These are phyloP conservation scores for Carollia perspicillata DNA, from an alignment of 2,113 vertebrate genomes.

Conservation along the genomic window DNA sequence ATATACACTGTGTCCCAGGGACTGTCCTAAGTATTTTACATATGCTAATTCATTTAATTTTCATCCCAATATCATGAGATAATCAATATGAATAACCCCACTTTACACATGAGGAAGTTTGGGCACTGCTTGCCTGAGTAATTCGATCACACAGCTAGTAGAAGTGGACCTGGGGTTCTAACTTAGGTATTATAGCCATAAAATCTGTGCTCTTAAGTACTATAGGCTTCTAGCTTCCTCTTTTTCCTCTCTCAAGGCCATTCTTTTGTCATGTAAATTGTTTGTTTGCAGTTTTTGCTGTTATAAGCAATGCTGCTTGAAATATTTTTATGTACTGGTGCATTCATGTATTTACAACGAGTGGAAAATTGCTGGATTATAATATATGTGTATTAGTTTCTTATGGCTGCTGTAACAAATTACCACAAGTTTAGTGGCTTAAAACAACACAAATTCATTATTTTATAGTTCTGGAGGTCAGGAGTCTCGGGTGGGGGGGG, in stretches of 20 bases:
- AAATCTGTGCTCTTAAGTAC: neutral
- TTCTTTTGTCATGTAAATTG: neutral
- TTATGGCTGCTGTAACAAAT: neutral
- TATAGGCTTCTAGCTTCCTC: neutral
- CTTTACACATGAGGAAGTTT: neutral
- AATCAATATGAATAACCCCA: neutral
- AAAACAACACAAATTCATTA: neutral
- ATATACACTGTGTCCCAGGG: neutral
- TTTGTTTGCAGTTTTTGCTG: neutral
- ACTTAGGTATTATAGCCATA: neutral
- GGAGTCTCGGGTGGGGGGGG: neutral
- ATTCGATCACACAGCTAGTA: neutral
- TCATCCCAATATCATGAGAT: neutral
- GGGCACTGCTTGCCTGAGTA: neutral
- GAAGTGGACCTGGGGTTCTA: neutral
- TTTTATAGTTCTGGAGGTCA: neutral
- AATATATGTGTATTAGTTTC: neutral
- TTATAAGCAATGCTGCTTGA: neutral
- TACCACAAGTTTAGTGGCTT: neutral
- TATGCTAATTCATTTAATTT: neutral
- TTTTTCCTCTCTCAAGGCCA: neutral
- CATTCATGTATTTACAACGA: neutral
- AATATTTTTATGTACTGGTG: neutral
- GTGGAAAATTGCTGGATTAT: neutral
- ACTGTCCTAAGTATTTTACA: neutral